Conservation (phyloP, 1,140 invertebrate genomes). For the Bombus pascuorum region DNA sequence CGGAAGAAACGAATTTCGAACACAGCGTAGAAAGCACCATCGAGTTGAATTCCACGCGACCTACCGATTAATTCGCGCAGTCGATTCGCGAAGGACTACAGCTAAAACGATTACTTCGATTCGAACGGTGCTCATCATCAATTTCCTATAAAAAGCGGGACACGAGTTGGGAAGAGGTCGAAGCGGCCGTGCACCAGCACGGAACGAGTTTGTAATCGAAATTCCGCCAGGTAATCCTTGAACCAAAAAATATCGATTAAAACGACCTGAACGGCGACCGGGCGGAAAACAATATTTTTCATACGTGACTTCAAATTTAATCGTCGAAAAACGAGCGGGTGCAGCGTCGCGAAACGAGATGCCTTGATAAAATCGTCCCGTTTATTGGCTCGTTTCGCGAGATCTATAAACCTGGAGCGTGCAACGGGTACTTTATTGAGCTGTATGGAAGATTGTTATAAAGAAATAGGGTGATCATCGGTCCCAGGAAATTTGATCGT, state of each 20-base stretch:
- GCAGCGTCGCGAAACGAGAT: neutral
- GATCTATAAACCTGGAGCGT: conserved; percentile 3
- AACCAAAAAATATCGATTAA: conserved; percentile 26
- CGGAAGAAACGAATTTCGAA: neutral
- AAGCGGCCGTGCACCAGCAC: neutral
- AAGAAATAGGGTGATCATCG: neutral
- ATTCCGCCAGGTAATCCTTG: conserved; percentile 17
- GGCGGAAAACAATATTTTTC: conserved; percentile 34
- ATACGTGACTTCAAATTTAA: conserved; percentile 33
- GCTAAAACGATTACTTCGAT: conserved; percentile 17
- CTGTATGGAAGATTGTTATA: no score
- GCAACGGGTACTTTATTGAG: neutral
- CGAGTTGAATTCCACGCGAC: neutral
- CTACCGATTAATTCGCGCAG: conserved; percentile 21
- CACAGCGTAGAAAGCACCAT: neutral
- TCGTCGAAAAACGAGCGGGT: conserved; percentile 15
- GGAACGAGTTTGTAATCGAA: conserved; percentile 16
- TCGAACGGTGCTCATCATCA: conserved; percentile 22
- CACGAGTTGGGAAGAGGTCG: neutral
- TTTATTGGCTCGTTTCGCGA: conserved; percentile 12
- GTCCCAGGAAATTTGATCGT: neutral
- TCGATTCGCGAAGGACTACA: neutral
- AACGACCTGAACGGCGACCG: neutral
- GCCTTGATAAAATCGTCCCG: conserved; percentile 21
- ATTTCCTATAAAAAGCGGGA: conserved; percentile 28